phyloP scores from a whole-genome alignment of 2,888 invertebrate species.

The Sminthurides aquaticus region DNA sequence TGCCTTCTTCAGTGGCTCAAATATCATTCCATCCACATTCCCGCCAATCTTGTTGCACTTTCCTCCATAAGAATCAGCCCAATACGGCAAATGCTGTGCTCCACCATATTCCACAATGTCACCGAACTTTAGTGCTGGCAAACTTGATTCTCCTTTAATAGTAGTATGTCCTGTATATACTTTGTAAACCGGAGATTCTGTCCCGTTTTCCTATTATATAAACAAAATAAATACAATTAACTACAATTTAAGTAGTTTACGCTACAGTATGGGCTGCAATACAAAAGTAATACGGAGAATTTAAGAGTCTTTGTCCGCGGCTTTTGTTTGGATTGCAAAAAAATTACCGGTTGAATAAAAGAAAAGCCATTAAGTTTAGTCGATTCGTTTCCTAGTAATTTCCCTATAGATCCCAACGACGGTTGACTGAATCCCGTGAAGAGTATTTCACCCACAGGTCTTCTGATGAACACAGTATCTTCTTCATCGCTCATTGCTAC shows the following conservation, averaged over 20 bases:
- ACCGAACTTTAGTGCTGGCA: neutral
- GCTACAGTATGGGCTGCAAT: too few relatives aligned
- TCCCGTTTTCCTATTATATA: constrained; percentile 9
- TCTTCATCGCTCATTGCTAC: neutral
- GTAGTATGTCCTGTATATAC: neutral
- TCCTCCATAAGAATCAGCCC: constrained; percentile 3
- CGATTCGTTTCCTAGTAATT: neutral
- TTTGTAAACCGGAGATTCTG: neutral
- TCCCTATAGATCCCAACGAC: neutral
- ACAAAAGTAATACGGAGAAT: too few relatives aligned
- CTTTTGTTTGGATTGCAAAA: too few relatives aligned
- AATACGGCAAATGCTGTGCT: neutral
- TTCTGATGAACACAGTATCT: constrained; percentile 9
- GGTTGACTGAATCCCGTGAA: constrained; percentile 16
- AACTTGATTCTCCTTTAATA: neutral
- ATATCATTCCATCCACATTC: constrained; percentile 15
- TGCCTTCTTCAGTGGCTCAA: neutral
- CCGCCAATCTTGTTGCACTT: constrained; percentile 15
- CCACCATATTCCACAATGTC: constrained; percentile 7
- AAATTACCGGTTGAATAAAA: neutral
- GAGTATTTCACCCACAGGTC: constrained; percentile 11
- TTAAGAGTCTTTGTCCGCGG: too few relatives aligned
- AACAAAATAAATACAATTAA: too few relatives aligned
- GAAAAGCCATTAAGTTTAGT: neutral
- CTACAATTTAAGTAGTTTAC: too few relatives aligned